Base-by-base conservation (phyloP, 53 echinoderm and acorn worm genomes). In the Apostichopus leukothele region DNA sequence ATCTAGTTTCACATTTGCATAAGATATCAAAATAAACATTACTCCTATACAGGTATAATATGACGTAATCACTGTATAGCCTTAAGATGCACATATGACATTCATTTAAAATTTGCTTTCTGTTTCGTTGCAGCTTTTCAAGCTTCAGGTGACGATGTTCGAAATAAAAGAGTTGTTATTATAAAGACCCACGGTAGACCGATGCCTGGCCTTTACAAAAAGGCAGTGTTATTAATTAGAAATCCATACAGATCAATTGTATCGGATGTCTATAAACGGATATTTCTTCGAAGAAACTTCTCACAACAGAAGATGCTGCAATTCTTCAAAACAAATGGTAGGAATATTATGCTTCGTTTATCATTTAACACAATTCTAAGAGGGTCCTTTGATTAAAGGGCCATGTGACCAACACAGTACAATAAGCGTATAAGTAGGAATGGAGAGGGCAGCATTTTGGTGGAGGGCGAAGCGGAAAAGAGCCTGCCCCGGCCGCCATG, bases 241-340 rank as follows among this genome's bases (percentile, higher is more conserved):
- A 85, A 85, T 27, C 85, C 71, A n/a, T 85, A 85, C 11, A 85
- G 26, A 60, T 27, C 68, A 22, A 67, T 85, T 4, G 67, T 85
- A 18, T 85, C 85, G 11, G 85, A 85, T 66, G 85, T 85, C 50
- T 85, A 85, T 60, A 60, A 66, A 51, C 66, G 85, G 60, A 50
- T 85, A 18, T 21, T 85, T 85, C 25, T 68, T 8, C 66, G 85
- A 5, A 50, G 67, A 60, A 67, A 50, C 3, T 67, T 85, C 66
- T 39, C 85, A 12, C 16, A 63, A 6, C 55, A 11, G 21, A 2
- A 50, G 14, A 85, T 85, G 85, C 5, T 68, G 14, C 14, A 23
- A 4, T 85, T 67, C 67, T 85, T 85, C 50, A 85, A 68, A 85
- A 85, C 85, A 1, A 39, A 85, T 18, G 4, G 85, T 85, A 67